Evolutionary conservation across 2,888 invertebrate species (phyloP), one percentile per base, ranked within the genome.

Genomic region (Alcis repandata): DNA sequence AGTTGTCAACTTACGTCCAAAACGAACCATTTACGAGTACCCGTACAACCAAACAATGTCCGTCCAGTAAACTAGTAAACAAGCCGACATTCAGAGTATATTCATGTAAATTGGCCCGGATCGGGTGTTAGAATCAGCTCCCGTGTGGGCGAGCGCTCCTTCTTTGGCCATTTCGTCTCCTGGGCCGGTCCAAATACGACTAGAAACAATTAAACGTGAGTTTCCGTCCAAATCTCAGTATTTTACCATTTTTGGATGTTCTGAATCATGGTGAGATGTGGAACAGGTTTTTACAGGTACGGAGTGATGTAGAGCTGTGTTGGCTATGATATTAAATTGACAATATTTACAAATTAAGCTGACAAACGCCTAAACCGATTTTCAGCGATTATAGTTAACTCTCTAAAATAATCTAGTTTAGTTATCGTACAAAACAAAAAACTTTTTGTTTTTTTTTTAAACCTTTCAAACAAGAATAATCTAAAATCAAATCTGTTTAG

Each of bases 151-250:
- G 76, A 71, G 72, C 73, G 74, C 59, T 10, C 82, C 79, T 69
- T 79, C 72, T 82, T 72, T 72, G 83, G 75, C 66, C 71, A 78
- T 80, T 81, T 75, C 74, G 78, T 78, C 78, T 71, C 75, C 78
- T 73, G 74, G 66, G 59, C 67, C 69, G 66, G 67, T 68, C 81
- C 68, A 75, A 79, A 80, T 75, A 73, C 68, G 83, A 75, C 27
- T 27, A 69, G 65, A 67, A 70, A 79, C 79, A 83, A 82, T 84
- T 82, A 84, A 80, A 77, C 77, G 74, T 77, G 78, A 70, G 74
- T 82, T 83, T 82, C 80, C 81, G 79, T 78, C 83, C 83, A 79
- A 83, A 82, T 80, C 83, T 82, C 77, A 77, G 76, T 71, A 75
- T 70, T 59, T 74, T 63, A 62, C 80, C 80, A 71, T 79, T 73